phyloP scores from a whole-genome alignment of 2,113 vertebrate genomes.

The Pluvianellus socialis region DNA sequence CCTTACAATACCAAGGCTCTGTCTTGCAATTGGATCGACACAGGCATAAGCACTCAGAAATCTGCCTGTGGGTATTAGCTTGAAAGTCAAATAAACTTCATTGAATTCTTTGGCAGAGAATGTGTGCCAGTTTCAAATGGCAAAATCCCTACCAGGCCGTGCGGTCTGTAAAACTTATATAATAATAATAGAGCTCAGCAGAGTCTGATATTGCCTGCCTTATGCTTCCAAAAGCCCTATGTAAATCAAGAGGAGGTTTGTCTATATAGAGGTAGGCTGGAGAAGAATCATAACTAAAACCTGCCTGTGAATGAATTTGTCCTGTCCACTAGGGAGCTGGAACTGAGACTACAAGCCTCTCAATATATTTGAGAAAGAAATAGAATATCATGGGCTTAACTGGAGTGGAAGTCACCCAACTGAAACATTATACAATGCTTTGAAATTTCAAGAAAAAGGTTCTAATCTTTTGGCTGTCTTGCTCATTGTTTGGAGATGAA shows the following conservation, averaged over 20 bases:
- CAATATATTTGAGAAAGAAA: not conserved
- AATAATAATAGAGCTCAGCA: conserved; percentile 28
- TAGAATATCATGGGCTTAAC: conserved; percentile 3
- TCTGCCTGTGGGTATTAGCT: conserved; percentile 53
- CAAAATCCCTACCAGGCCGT: conserved; percentile 21
- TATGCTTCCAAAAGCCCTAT: not conserved
- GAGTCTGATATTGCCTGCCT: not conserved
- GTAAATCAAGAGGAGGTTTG: conserved; percentile 17
- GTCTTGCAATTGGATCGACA: not conserved
- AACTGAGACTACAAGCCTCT: not conserved
- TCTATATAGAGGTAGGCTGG: not conserved
- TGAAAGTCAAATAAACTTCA: conserved; percentile 62
- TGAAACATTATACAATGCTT: conserved; percentile 62
- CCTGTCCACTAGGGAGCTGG: not conserved
- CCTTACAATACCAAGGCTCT: conserved; percentile 4
- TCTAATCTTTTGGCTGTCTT: conserved; percentile 66
- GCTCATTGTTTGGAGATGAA: conserved; percentile 78
- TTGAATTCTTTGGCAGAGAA: conserved; percentile 43
- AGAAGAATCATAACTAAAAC: not conserved
- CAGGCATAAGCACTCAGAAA: conserved; percentile 22
- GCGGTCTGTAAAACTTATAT: conserved; percentile 40
- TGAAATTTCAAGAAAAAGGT: conserved; percentile 65
- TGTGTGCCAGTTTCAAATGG: conserved; percentile 36
- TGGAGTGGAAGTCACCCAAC: conserved; percentile 59
- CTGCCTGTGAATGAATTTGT: conserved; percentile 17